Percentiles rank a stretch among this genome's conserved stretches.
Evolutionary conservation across 2,113 vertebrate species (phyloP).

Genomic region (Arothron firmamentum): DNA sequence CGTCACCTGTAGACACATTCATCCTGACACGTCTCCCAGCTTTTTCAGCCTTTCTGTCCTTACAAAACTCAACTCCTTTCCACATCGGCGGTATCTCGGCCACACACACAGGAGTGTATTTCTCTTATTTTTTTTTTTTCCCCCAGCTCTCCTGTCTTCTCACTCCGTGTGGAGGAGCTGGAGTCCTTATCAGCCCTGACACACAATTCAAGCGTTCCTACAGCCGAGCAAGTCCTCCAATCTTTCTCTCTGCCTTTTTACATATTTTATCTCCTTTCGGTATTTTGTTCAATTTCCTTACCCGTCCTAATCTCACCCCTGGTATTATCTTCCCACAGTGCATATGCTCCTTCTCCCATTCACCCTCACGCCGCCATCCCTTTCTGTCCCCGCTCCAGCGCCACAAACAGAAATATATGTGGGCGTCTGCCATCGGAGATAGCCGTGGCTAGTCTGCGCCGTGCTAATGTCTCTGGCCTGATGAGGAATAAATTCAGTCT

Average conservation of each 20-base stretch:
- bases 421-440: conserved; percentile 58
- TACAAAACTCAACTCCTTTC: conserved; percentile 3
- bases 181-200: conserved; percentile 56
- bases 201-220: conserved; percentile 57
- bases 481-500: conserved; percentile 64
- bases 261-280: conserved; percentile 46
- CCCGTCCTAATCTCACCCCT: conserved; percentile 44
- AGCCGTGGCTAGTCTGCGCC: conserved; percentile 59
- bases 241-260: conserved; percentile 33
- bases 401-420: conserved; percentile 70
- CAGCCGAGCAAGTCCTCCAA: conserved; percentile 21
- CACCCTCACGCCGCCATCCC: conserved; percentile 8
- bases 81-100: conserved; percentile 11
- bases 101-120: conserved; percentile 25
- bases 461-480: conserved; percentile 71
- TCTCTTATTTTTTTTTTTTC: conserved; percentile 29
- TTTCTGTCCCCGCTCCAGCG: conserved; percentile 18
- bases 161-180: conserved; percentile 33
- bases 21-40: too few relatives aligned
- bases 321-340: conserved; percentile 26
- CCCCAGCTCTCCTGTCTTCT: conserved; percentile 20
- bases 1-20: neutral
- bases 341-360: conserved; percentile 19
- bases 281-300: conserved; percentile 37
- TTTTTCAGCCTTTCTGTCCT: too few relatives aligned